Conservation (phyloP, 2,113 vertebrate genomes). For the Mus pahari region DNA sequence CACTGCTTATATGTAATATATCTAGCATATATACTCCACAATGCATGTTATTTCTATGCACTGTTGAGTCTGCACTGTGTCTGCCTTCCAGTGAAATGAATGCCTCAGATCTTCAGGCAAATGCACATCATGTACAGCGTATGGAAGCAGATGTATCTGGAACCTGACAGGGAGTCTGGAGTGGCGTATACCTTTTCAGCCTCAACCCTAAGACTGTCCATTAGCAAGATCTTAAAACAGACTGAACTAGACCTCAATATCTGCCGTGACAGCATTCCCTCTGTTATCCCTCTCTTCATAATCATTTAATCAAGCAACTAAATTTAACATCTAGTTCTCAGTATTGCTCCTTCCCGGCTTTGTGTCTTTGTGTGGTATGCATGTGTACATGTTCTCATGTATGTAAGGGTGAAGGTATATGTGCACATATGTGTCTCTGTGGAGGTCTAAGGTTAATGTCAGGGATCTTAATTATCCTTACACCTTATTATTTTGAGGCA, state of each 20-base stretch:
- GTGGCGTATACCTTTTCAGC: not conserved
- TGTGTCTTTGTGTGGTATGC: not conserved
- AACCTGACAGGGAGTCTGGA: not conserved
- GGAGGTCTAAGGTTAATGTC: not conserved
- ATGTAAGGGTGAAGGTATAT: not conserved
- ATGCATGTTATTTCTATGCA: not conserved
- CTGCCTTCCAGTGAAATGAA: conserved; percentile 10
- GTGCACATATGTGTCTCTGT: not conserved
- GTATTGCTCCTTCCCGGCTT: not conserved
- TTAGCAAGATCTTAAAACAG: not conserved
- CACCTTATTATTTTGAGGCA: not conserved
- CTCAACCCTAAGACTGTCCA: not conserved
- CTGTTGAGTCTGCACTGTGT: not conserved
- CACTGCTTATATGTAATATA: not conserved
- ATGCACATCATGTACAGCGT: too few species aligned
- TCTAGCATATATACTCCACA: not conserved
- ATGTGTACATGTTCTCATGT: not conserved
- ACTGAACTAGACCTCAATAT: not conserved
- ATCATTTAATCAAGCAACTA: conserved; percentile 46
- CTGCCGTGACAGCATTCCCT: not conserved
- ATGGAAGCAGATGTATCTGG: not conserved
- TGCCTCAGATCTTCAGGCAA: conserved; percentile 13
- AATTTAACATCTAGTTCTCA: not conserved
- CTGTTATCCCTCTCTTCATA: too few species aligned
- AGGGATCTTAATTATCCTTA: not conserved